Percentiles rank a stretch among this genome's conserved stretches.
phyloP scores from a whole-genome alignment of 2,113 vertebrate genomes.

The Otolemur garnettii region DNA sequence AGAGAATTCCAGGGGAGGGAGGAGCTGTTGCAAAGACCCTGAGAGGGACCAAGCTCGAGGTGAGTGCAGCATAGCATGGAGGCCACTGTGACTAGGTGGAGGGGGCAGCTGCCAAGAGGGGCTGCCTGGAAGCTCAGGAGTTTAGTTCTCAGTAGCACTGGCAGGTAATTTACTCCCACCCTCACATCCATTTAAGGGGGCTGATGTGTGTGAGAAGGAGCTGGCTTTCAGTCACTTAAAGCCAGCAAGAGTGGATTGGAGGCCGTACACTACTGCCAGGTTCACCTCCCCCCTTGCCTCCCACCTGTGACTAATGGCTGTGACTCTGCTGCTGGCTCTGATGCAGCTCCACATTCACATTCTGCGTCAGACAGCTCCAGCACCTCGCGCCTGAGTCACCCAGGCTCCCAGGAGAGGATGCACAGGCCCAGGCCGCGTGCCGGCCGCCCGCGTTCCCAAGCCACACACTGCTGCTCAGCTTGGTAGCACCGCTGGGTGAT shows the following conservation, averaged over 20 bases:
- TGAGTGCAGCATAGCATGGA: accelerated
- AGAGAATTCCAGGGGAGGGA: neutral
- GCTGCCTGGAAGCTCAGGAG: neutral
- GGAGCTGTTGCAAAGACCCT: too few species aligned
- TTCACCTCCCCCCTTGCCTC: neutral
- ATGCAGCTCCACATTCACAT: neutral
- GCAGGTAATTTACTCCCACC: neutral
- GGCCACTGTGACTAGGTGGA: neutral
- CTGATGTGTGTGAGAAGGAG: neutral
- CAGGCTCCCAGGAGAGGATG: neutral
- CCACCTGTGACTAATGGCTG: neutral
- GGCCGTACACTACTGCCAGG: neutral
- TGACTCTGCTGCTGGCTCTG: neutral
- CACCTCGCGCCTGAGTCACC: constrained; percentile 3
- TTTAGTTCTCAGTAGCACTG: neutral
- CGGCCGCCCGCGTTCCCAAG: neutral
- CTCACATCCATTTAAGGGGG: neutral
- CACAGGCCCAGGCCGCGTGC: neutral
- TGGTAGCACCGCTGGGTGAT: neutral
- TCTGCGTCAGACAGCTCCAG: neutral
- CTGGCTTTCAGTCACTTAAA: neutral
- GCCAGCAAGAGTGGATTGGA: accelerated
- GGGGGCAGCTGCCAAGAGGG: neutral
- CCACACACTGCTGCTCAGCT: neutral
- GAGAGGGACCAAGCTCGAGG: accelerated